Conservation (phyloP, 2,113 vertebrate genomes). For the Athene cunicularia region DNA sequence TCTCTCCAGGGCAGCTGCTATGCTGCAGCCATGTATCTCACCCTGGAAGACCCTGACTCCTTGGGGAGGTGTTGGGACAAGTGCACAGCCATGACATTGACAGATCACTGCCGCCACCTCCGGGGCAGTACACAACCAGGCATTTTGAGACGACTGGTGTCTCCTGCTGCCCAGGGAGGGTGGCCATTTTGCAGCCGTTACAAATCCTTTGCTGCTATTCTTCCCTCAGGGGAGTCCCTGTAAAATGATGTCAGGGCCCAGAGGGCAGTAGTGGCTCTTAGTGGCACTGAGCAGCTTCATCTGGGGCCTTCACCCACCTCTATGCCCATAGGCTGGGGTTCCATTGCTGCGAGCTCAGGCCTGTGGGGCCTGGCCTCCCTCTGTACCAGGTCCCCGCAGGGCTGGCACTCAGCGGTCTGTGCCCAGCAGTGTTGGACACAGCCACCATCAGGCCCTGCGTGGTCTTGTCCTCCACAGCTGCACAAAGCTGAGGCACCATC, state of each 20-base stretch:
- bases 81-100: neutral
- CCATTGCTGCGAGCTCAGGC: accelerated
- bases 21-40: neutral
- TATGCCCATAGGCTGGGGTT: accelerated
- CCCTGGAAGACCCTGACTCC: neutral
- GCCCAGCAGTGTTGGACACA: accelerated
- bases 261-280: accelerated
- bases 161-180: neutral
- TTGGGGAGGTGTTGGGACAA: neutral
- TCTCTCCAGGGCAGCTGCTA: neutral
- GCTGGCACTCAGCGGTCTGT: neutral
- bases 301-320: accelerated
- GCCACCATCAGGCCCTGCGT: accelerated
- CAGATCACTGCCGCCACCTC: accelerated
- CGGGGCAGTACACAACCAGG: accelerated
- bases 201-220: neutral
- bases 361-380: neutral
- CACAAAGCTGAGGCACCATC: accelerated
- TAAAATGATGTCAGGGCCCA: accelerated
- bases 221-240: accelerated
- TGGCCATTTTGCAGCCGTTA: neutral
- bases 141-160: neutral
- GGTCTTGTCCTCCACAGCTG: neutral
- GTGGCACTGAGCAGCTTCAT: neutral
- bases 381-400: neutral